phyloP scores from a whole-genome alignment of 2,888 invertebrate genomes.

The Octodonta nipae region DNA sequence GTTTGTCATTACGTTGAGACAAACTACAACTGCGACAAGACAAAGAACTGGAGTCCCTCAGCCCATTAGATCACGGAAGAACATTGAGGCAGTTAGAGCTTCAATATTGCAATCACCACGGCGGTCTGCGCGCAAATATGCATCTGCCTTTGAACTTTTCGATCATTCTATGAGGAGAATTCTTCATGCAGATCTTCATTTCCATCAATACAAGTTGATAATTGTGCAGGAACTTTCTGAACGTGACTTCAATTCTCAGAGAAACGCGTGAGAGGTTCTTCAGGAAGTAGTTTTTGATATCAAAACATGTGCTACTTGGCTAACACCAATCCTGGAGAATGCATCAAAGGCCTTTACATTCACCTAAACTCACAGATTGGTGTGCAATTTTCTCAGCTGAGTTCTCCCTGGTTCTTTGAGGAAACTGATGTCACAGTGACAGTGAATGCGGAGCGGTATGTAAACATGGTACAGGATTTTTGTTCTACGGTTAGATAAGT shows the following conservation, averaged over 20 bases:
- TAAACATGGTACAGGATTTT: no score
- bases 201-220: constrained; percentile 1
- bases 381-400: no score
- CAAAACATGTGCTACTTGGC: background rate
- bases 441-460: no score
- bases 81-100: background rate
- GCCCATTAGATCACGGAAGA: background rate
- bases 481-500: no score
- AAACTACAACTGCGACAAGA: background rate
- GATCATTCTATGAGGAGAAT: constrained; percentile 4
- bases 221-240: constrained; percentile 3
- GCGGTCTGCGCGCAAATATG: constrained; percentile 2
- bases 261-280: constrained; percentile 3
- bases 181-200: constrained; percentile 4
- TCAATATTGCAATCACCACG: background rate
- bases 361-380: no score
- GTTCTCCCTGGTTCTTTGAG: no score
- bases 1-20: no score
- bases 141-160: constrained; percentile 3
- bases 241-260: no score
- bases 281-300: constrained; percentile 1
- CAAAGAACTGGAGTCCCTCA: background rate
- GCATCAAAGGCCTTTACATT: no score
- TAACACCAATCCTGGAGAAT: no score
- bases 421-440: no score